Evolutionary conservation across 2,888 invertebrate genomes (phyloP).

Genomic region (Stratiomys singularior): DNA sequence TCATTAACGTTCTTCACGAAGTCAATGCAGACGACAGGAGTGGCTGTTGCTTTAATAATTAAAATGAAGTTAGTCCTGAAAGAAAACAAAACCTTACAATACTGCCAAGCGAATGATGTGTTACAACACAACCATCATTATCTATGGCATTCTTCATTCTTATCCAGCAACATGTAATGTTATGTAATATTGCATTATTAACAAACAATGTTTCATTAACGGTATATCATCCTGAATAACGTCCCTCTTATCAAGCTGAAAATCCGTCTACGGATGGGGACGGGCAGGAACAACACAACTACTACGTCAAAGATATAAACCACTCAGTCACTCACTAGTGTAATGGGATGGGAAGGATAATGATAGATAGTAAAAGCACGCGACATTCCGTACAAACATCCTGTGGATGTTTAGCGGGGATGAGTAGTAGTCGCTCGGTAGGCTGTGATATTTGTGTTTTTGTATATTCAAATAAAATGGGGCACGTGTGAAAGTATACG

Average conservation of each 20-base stretch:
- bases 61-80: too few relatives aligned
- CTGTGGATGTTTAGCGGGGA: not conserved
- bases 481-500: constrained; percentile 26
- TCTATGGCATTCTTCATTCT: too few relatives aligned
- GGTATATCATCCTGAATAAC: constrained; percentile 12
- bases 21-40: too few relatives aligned
- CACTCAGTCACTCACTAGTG: constrained; percentile 17
- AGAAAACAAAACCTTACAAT: too few relatives aligned
- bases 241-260: constrained; percentile 9
- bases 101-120: too few relatives aligned
- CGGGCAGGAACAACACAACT: not conserved
- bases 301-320: constrained; percentile 8
- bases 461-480: not conserved
- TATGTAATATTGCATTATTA: too few relatives aligned
- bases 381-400: not conserved
- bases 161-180: too few relatives aligned
- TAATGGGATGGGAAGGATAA: constrained; percentile 12
- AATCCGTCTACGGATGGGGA: not conserved
- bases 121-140: too few relatives aligned
- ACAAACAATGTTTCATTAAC: too few relatives aligned
- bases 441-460: too few relatives aligned
- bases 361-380: constrained; percentile 23
- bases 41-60: too few relatives aligned
- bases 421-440: not conserved
- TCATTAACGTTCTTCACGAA: too few relatives aligned